Conservation (phyloP, 2,888 invertebrate genomes). For the Corythucha ciliata region DNA sequence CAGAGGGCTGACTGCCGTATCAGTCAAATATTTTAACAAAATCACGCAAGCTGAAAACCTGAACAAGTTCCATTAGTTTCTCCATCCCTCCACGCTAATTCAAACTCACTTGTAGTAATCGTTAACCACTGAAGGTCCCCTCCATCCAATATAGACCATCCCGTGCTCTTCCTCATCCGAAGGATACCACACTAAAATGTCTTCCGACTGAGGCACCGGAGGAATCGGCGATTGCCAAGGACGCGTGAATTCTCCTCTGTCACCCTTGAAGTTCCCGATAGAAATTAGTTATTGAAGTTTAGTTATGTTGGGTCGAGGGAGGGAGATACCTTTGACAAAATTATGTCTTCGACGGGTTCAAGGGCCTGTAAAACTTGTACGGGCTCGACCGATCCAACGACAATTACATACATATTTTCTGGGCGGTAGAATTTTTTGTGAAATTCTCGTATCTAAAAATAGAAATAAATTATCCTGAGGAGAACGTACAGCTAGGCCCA, state of each 20-base stretch:
- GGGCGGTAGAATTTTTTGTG: constrained; percentile 81
- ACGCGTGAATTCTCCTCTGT: constrained; percentile 50
- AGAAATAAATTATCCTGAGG: constrained; percentile 2
- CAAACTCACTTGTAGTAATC: constrained; percentile 43
- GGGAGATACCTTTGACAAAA: constrained; percentile 52
- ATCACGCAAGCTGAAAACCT: constrained; percentile 56
- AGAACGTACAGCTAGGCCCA: no score
- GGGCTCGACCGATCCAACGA: constrained; percentile 70
- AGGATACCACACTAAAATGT: constrained; percentile 57
- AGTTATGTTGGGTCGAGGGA: background rate
- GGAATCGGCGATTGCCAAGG: constrained; percentile 71
- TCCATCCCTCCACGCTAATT: background rate
- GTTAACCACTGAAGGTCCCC: constrained; percentile 59
- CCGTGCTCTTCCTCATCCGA: constrained; percentile 79
- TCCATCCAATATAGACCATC: constrained; percentile 65
- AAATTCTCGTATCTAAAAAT: constrained; percentile 58
- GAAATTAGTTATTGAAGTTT: background rate
- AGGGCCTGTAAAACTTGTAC: constrained; percentile 65
- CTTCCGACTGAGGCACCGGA: constrained; percentile 49
- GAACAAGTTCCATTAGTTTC: constrained; percentile 37
- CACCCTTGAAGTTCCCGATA: constrained; percentile 41
- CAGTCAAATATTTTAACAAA: constrained; percentile 70
- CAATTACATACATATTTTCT: constrained; percentile 74
- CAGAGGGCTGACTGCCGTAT: constrained; percentile 77
- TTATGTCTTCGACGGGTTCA: constrained; percentile 63